Base-by-base conservation (phyloP, 2,888 invertebrate genomes). In the Phyllotreta cruciferae region DNA sequence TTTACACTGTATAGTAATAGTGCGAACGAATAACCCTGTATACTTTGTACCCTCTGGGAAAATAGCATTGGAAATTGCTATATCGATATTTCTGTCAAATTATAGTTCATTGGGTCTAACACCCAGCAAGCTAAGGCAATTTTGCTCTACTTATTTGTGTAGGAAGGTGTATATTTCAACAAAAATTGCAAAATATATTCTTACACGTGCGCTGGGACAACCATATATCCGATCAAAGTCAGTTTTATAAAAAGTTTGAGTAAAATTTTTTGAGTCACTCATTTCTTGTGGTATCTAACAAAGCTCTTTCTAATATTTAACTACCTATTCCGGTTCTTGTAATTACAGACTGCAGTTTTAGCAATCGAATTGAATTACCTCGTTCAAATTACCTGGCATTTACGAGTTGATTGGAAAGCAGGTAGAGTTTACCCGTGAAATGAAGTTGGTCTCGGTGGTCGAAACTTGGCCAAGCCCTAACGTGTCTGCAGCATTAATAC, bases 21-120 rank as follows among this genome's bases (percentile, higher is more conserved):
- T 10, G 44, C 10, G 10, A n/a, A n/a, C 36, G 42, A 53, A 60
- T 60, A 11, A 34, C 52, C 42, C 60, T 52, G 44, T 63, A 53
- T 49, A 41, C 41, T 38, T 41, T 34, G 47, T 37, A 47, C 58
- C 58, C 63, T 57, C 42, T 41, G 58, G 63, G 63, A 58, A 49
- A 60, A 54, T 58, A 62, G 53, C 38, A 54, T 49, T 24, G 54
- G 58, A 35, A 58, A 63, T 63, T 63, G 58, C 53, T 63, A 47
- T 57, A 54, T 63, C 63, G 58, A 58, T 58, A 62, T 62, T 57
- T 35, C 45, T 57, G 57, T 52, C 62, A 57, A 57, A 57, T 62
- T 62, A 44, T 41, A 63, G 45, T 63, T 58, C 45, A 60, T 52
- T 42, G 41, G 36, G 52, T 50, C 49, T 50, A 39, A 36, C 57